phyloP scores from a whole-genome alignment of 2,797 vertebrate genomes.

The Tachyglossus aculeatus region DNA sequence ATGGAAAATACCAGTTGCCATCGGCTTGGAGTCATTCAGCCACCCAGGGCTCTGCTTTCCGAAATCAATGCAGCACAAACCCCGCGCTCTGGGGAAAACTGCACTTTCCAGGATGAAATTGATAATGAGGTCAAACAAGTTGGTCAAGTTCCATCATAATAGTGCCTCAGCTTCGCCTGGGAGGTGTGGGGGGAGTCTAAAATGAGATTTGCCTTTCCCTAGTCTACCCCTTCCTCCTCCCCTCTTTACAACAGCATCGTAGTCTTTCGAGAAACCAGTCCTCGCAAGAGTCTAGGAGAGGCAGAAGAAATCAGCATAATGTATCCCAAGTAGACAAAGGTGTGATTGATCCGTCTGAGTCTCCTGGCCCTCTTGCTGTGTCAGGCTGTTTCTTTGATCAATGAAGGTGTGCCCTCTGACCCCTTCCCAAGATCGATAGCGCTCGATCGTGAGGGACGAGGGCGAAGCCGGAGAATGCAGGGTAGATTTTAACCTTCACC shows the following conservation, averaged over 20 bases:
- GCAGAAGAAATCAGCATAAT: constrained; percentile 88
- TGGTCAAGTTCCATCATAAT: constrained; percentile 46
- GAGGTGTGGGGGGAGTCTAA: constrained; percentile 44
- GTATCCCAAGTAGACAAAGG: constrained; percentile 83
- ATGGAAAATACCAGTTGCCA: no score
- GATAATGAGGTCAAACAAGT: constrained; percentile 50
- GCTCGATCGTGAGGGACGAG: constrained; percentile 83
- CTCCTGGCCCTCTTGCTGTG: constrained; percentile 83
- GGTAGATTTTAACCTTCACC: constrained; percentile 81
- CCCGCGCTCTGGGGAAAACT: no score
- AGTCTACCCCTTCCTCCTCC: constrained; percentile 1
- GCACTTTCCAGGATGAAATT: constrained; percentile 17
- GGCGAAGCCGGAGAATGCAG: constrained; percentile 78
- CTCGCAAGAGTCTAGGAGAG: constrained; percentile 74
- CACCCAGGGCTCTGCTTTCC: no score
- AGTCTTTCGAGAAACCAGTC: constrained; percentile 51
- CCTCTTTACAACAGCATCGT: constrained; percentile 43
- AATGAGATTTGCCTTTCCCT: constrained; percentile 24
- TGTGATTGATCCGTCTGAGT: constrained; percentile 92
- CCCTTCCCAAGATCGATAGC: constrained; percentile 85
- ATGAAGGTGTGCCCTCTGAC: constrained; percentile 88
- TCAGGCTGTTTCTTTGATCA: constrained; percentile 90
- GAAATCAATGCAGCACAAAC: constrained; percentile 22
- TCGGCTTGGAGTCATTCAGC: no score
- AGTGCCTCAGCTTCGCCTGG: constrained; percentile 44